phyloP scores from a whole-genome alignment of 2,113 vertebrate genomes.

The Limanda limanda region DNA sequence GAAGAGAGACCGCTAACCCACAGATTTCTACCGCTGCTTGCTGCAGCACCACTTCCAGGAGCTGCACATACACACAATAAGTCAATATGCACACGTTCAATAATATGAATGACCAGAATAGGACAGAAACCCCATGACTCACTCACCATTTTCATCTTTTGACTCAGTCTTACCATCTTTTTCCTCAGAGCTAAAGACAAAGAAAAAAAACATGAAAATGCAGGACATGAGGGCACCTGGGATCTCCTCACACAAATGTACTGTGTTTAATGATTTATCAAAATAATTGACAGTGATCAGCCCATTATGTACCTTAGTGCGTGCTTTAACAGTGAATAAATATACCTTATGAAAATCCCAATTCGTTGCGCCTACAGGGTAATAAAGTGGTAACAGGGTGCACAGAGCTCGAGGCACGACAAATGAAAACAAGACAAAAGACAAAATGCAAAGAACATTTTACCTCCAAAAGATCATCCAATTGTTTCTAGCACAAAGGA shows the following conservation, averaged over 20 bases:
- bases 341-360: slow-evolving; percentile 51
- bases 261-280: slow-evolving; percentile 29
- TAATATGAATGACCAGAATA: background rate
- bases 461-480: slow-evolving; percentile 83
- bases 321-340: slow-evolving; percentile 51
- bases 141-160: slow-evolving; percentile 94
- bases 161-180: slow-evolving; percentile 82
- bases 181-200: slow-evolving; percentile 90
- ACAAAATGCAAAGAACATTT: slow-evolving; percentile 77
- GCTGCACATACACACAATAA: slow-evolving; percentile 61
- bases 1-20: slow-evolving; percentile 98
- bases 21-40: slow-evolving; percentile 87
- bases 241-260: background rate
- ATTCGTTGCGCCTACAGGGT: slow-evolving; percentile 60
- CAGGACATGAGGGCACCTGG: slow-evolving; percentile 25
- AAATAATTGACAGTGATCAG: slow-evolving; percentile 36
- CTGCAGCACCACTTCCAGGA: slow-evolving; percentile 66
- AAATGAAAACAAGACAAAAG: slow-evolving; percentile 66
- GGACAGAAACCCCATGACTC: fast-evolving
- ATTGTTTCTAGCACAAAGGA: slow-evolving; percentile 84
- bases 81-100: background rate
- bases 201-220: slow-evolving; percentile 63
- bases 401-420: slow-evolving; percentile 56
- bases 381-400: slow-evolving; percentile 53
- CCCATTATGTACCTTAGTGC: slow-evolving; percentile 53